A percentile compares a stretch with the other conserved stretches of the same genome.
Evolutionary conservation across 2,113 vertebrate species (phyloP).

Genomic region (Illadopsis cleaveri): DNA sequence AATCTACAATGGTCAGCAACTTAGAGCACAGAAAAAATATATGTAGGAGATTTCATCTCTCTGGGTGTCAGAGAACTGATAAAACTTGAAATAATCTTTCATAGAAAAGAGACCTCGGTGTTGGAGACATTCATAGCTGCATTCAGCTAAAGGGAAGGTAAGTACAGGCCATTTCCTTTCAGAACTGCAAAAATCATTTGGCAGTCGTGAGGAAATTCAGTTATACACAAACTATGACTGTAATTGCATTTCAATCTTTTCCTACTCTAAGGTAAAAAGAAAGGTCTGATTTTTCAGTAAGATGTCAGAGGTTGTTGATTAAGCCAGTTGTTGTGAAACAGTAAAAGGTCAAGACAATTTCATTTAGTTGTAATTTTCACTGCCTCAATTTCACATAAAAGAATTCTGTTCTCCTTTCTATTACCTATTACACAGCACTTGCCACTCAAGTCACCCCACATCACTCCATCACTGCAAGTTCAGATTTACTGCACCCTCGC

Average conservation of each 20-base stretch:
- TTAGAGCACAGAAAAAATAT: neutral
- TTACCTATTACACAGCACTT: neutral
- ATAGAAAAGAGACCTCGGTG: neutral
- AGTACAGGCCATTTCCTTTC: neutral
- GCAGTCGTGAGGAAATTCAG: neutral
- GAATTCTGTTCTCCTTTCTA: neutral
- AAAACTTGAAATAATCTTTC: neutral
- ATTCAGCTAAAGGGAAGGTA: neutral
- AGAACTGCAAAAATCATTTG: neutral
- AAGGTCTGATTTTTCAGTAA: neutral
- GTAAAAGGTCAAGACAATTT: neutral
- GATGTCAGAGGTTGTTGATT: neutral
- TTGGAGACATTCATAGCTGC: neutral
- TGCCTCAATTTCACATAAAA: neutral
- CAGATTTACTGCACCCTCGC: neutral
- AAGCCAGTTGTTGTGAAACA: neutral
- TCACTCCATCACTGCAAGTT: neutral
- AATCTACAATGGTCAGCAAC: neutral
- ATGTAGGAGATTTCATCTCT: rapidly evolving
- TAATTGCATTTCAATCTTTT: neutral
- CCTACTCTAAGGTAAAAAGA: neutral
- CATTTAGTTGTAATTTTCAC: neutral
- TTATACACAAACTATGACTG: neutral
- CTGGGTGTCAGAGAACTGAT: neutral
- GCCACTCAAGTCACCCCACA: rapidly evolving